Percentiles rank a stretch among this genome's conserved stretches.
These are phyloP conservation scores for Bhutanitis thaidina DNA, from an alignment of 2,888 invertebrate species.

Conservation along the genomic window DNA sequence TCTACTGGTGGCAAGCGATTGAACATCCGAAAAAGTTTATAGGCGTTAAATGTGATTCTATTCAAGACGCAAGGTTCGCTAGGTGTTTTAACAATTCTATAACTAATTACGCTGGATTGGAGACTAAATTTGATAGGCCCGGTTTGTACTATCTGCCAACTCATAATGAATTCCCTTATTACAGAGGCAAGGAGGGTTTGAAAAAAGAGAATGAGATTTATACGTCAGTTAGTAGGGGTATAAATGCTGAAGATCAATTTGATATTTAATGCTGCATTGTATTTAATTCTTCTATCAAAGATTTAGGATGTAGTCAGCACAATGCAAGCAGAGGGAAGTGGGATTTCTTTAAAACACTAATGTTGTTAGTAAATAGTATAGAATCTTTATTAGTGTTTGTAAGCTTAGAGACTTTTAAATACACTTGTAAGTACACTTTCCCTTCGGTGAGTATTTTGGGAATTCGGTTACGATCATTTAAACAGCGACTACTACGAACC, in stretches of 20 bases:
- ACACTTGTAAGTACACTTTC: too few relatives aligned
- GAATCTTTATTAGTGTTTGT: too few relatives aligned
- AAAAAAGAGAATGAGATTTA: constrained; percentile 60
- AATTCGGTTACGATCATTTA: too few relatives aligned
- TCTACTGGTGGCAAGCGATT: constrained; percentile 68
- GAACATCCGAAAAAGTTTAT: constrained; percentile 67
- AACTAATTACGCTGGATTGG: constrained; percentile 53
- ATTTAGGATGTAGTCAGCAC: too few relatives aligned
- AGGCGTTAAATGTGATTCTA: constrained; percentile 49
- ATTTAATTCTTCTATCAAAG: too few relatives aligned
- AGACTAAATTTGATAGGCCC: constrained; percentile 50
- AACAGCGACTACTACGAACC: too few relatives aligned
- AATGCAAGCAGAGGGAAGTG: too few relatives aligned
- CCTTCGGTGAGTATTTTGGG: too few relatives aligned
- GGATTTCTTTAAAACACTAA: too few relatives aligned
- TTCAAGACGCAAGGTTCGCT: constrained; percentile 60
- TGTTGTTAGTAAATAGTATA: too few relatives aligned
- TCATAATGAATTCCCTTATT: constrained; percentile 62
- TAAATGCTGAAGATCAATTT: constrained; percentile 55
- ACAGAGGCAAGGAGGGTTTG: constrained; percentile 52
- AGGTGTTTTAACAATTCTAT: constrained; percentile 54
- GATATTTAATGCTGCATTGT: constrained; percentile 15
- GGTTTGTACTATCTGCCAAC: constrained; percentile 64
- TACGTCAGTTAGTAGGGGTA: constrained; percentile 36
- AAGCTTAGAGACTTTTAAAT: too few relatives aligned